Base-by-base conservation (phyloP, 2,113 vertebrate genomes). In the Chaetodon trifascialis region DNA sequence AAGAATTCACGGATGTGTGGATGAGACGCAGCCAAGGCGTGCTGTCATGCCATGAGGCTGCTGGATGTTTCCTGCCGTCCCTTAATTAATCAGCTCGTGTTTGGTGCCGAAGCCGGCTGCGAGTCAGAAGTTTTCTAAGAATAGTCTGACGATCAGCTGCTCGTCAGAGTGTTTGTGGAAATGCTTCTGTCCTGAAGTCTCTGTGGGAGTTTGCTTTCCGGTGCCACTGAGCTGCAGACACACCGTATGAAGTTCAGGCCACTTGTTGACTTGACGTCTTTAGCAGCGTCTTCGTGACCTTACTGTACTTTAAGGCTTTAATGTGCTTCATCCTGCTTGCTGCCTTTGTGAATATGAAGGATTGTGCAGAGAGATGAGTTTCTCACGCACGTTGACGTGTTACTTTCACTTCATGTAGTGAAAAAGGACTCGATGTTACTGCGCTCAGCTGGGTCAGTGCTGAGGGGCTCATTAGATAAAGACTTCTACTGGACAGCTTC, bases 121-220 rank as follows among this genome's bases (percentile, higher is more conserved):
- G 10, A 40, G 73, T 40, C 59, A 34, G 67, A 51, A 42, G 30
- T 66, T n/a, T 5, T 51, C 67, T 44, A 52, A 34, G 59, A 60
- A 78, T 72, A 46, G 8, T 5, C 23, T 4, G 38, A 9, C 30
- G 5, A 66, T 71, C 74, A 25, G 74, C 44, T 25, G 23, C 0
- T 25, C 73, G 59, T 73, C 74, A 83, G 14, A 11, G 42, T 55
- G 47, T 46, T 74, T 81, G 52, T 52, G 7, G 59, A 12, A 56
- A 47, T 19, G 38, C 21, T 5, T 44, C 60, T 11, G 54, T 62
- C 40, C 68, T 80, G 52, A 64, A 52, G 17, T 5, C 36, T 47
- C 68, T 49, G 15, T 15, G 42, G 44, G 11, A 19, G 11, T 63
- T 38, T 25, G 5, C 4, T 11, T 15, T n/a, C 23, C 34, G 65